A percentile compares a stretch with the other conserved stretches of the same genome.
Evolutionary conservation across 2,113 vertebrate species (phyloP).

Genomic region (Ptilonorhynchus violaceus): DNA sequence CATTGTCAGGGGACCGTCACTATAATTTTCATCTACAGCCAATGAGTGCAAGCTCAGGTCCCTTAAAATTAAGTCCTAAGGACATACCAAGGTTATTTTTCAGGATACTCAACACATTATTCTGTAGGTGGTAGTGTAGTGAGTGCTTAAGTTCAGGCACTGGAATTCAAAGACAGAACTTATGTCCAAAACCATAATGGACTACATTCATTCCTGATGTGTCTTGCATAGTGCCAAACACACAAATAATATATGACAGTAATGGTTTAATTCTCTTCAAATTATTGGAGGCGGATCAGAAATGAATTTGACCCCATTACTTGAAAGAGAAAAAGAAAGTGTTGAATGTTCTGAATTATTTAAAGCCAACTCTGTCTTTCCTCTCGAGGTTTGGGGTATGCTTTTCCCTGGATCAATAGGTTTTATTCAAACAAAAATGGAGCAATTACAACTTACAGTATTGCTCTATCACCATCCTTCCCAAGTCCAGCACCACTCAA

Average conservation of each 20-base stretch:
- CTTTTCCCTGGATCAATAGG: slow-evolving; percentile 51
- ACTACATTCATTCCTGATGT: background rate
- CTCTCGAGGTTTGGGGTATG: background rate
- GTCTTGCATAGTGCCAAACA: background rate
- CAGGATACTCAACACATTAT: background rate
- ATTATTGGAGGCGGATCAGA: slow-evolving; percentile 38
- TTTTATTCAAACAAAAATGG: slow-evolving; percentile 35
- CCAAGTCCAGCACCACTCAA: background rate
- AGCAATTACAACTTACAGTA: background rate
- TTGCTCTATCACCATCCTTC: background rate
- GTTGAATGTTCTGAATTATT: slow-evolving; percentile 46
- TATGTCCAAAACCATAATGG: background rate
- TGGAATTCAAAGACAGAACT: background rate
- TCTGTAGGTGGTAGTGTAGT: background rate
- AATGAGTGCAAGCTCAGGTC: background rate
- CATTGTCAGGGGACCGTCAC: background rate
- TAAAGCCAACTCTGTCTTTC: slow-evolving; percentile 2
- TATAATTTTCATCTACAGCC: background rate
- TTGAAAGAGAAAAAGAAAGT: slow-evolving; percentile 10
- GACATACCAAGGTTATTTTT: background rate
- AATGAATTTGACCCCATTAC: slow-evolving; percentile 33
- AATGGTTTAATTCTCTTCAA: slow-evolving; percentile 50
- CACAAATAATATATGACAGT: slow-evolving; percentile 52
- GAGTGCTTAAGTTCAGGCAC: background rate
- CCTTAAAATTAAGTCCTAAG: background rate